A percentile compares a stretch with the other conserved stretches of the same genome.
phyloP scores from a whole-genome alignment of 1,140 invertebrate species.

The Phenacoccus solenopsis region DNA sequence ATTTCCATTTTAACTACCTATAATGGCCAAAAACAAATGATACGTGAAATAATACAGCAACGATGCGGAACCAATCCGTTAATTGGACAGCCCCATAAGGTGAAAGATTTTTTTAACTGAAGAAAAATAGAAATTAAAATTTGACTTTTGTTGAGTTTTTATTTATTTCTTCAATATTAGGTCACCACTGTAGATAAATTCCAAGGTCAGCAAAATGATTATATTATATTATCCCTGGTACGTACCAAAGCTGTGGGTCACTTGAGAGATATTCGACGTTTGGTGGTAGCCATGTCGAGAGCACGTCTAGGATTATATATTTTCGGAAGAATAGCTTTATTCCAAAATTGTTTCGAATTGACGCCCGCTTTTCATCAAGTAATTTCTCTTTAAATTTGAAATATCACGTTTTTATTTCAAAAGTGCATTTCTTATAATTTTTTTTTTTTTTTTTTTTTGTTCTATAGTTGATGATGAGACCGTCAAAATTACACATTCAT shows the following conservation, averaged over 20 bases:
- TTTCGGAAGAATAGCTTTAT: slow-evolving; percentile 82
- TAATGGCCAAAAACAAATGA: slow-evolving; percentile 97
- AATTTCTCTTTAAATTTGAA: slow-evolving; percentile 25
- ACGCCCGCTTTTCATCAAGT: slow-evolving; percentile 87
- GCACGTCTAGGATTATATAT: slow-evolving; percentile 95
- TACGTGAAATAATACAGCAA: slow-evolving; percentile 88
- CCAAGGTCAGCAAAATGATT: slow-evolving; percentile 99
- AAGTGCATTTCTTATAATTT: neutral
- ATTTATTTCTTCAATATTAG: slow-evolving; percentile 31
- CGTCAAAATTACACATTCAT: slow-evolving; percentile 59
- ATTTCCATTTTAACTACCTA: slow-evolving; percentile 99
- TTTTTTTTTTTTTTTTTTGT: slow-evolving; percentile 4
- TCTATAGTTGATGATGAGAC: slow-evolving; percentile 45
- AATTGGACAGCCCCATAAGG: slow-evolving; percentile 91
- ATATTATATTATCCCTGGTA: slow-evolving; percentile 90
- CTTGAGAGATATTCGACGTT: slow-evolving; percentile 84
- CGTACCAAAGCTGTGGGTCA: slow-evolving; percentile 93
- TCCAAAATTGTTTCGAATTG: slow-evolving; percentile 93
- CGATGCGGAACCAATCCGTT: slow-evolving; percentile 90
- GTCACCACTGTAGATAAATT: slow-evolving; percentile 96
- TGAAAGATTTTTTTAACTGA: slow-evolving; percentile 32
- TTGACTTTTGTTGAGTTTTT: neutral
- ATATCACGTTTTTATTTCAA: neutral
- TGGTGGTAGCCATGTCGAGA: slow-evolving; percentile 95
- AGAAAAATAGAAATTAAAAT: neutral